Evolutionary conservation across 2,888 invertebrate genomes (phyloP), one percentile per base, ranked within the genome.

Genomic region (Limnephilus marmoratus): DNA sequence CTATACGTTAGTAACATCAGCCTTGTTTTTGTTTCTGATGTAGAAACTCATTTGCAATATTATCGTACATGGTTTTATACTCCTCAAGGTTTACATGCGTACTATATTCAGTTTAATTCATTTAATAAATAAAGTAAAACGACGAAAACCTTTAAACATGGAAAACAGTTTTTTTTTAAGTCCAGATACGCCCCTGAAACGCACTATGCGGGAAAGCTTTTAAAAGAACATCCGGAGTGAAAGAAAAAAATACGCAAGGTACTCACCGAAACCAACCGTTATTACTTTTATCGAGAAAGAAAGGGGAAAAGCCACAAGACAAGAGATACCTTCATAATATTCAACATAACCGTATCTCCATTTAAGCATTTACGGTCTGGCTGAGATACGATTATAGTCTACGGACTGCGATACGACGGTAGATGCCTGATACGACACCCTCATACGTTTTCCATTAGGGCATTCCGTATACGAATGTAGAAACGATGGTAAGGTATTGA

Each of bases 161-260:
- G n/a, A n/a, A n/a, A n/a, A n/a, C n/a, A n/a, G n/a, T n/a, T n/a
- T 68, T 18, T 41, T 11, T 18, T 1, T 5, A 24, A 18, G 5
- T 68, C 24, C 68, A 7, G 68, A 1, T 7, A 18, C 68, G 68
- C 68, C 68, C 24, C 68, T 68, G 68, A 68, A 68, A 68, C 68
- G 24, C 68, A 68, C 68, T 24, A 68, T 68, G 68, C 68, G n/a
- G 68, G 68, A n/a, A 68, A 68, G 68, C 68, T 68, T 68, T 68
- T 68, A 68, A 68, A 68, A 68, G 68, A 68, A 68, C 68, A 68
- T 68, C 68, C 68, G 68, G 68, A 68, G n/a, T n/a, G n/a, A 68
- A 68, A 24, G 68, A 68, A 68, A 68, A 53, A 68, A 7, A 68
- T 68, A 68, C 24, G 68, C 68, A 24, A 68, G 9, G 68, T 68